Evolutionary conservation across 2,888 invertebrate species (phyloP).

Genomic region (Spicauda simplicius): DNA sequence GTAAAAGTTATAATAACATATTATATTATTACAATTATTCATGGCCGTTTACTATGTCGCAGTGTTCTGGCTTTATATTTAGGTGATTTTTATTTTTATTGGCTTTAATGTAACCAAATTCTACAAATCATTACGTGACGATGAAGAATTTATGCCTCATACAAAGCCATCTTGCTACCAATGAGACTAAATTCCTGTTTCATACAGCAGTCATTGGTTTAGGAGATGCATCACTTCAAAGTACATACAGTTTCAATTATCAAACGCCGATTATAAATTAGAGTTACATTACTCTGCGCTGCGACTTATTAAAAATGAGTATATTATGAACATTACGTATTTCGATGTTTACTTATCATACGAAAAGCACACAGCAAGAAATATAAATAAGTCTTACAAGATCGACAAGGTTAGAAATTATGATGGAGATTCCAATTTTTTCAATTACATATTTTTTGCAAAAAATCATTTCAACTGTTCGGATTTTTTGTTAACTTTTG

Average conservation of each 20-base stretch:
- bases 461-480: background rate
- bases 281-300: background rate
- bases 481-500: background rate
- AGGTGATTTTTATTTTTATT: background rate
- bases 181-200: background rate
- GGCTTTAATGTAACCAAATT: no score
- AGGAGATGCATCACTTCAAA: no score
- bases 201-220: background rate
- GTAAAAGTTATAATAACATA: no score
- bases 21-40: background rate
- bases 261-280: background rate
- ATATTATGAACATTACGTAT: background rate
- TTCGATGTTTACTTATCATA: background rate
- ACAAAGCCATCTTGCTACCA: background rate
- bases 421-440: no score
- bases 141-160: no score
- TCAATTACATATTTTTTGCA: background rate
- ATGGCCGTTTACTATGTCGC: background rate
- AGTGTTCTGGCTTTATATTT: background rate
- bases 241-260: background rate
- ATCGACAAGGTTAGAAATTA: background rate
- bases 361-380: background rate
- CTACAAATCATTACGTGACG: no score
- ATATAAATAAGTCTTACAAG: background rate
- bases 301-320: background rate